Conservation (phyloP, 2,888 invertebrate genomes). For the Capitulum mitella region DNA sequence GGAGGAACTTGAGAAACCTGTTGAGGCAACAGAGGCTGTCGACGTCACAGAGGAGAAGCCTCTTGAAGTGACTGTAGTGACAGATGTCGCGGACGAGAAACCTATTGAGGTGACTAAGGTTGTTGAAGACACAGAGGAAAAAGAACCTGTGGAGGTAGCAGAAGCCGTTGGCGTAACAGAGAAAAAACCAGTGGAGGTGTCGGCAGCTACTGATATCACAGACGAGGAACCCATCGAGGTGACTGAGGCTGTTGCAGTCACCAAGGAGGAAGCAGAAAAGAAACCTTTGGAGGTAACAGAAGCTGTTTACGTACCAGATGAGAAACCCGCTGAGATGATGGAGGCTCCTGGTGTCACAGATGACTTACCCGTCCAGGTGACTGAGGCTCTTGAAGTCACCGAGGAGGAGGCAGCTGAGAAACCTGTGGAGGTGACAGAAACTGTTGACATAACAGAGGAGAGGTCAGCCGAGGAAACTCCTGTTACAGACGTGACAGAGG, state of each 20-base stretch:
- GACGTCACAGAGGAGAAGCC: not conserved
- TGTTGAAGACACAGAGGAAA: no score
- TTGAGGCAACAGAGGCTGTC: not conserved
- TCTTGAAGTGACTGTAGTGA: not conserved
- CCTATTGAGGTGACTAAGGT: no score
- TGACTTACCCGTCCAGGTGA: conserved; percentile 20
- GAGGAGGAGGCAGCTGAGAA: not conserved
- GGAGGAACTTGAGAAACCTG: not conserved
- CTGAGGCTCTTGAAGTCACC: conserved; percentile 5
- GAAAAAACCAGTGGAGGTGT: not conserved
- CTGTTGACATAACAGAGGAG: no score
- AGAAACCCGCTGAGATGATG: not conserved
- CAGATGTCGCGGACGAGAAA: not conserved
- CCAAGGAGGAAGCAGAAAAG: no score
- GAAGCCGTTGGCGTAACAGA: not conserved
- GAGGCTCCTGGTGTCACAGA: not conserved
- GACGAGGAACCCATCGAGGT: no score
- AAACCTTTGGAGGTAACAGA: not conserved
- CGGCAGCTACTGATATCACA: no score
- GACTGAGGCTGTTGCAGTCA: no score
- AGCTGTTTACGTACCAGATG: not conserved
- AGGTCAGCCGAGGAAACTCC: not conserved
- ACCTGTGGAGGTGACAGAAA: not conserved
- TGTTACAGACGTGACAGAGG: no score
- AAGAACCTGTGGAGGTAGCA: no score